Percentiles rank a stretch among this genome's conserved stretches.
Conservation (phyloP, 2,797 vertebrate species). For the Diceros bicornis region DNA sequence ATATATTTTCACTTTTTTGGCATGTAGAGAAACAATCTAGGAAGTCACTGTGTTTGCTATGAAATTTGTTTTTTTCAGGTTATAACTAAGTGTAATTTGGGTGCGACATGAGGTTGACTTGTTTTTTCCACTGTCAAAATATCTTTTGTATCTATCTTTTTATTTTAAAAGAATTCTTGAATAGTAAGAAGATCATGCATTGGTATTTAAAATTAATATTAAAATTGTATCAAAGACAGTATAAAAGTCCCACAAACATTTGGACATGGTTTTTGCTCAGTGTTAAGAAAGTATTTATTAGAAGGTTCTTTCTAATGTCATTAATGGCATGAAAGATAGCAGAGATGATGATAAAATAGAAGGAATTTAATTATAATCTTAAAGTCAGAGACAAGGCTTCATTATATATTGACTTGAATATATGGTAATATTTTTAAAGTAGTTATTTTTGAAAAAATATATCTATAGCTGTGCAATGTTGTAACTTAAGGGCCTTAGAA, state of each 20-base stretch:
- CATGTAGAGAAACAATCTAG: neutral
- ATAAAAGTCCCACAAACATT: neutral
- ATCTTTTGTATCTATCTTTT: neutral
- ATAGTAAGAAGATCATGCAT: neutral
- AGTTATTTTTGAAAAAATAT: neutral
- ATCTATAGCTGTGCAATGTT: neutral
- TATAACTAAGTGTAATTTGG: constrained; percentile 26
- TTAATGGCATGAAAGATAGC: neutral
- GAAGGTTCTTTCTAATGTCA: neutral
- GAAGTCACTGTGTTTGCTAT: neutral
- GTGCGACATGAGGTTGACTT: neutral
- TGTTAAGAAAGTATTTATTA: neutral
- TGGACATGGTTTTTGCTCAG: neutral
- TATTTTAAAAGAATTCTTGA: neutral
- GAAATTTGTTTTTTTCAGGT: neutral
- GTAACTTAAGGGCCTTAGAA: neutral
- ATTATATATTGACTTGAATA: neutral
- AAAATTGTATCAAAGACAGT: neutral
- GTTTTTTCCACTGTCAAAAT: neutral
- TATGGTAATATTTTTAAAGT: neutral
- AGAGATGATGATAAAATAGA: neutral
- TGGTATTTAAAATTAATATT: neutral
- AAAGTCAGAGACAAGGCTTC: neutral
- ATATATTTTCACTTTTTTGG: neutral
- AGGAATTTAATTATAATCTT: neutral